Base-by-base conservation (phyloP, 2,797 vertebrate species). In the Channa striata region DNA sequence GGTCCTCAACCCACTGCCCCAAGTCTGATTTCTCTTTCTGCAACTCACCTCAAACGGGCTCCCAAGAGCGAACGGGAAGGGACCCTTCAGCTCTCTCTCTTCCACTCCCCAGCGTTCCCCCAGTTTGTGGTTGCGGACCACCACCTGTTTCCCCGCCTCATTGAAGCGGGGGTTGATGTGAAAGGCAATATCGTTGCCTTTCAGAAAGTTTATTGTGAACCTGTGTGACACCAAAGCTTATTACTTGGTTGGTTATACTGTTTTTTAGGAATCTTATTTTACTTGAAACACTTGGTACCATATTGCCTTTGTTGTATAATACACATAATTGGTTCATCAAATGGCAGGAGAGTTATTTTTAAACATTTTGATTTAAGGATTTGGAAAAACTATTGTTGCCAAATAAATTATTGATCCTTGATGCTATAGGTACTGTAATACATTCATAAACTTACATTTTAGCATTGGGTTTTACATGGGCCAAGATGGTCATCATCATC, bases 111-210 rank as follows among this genome's bases (percentile, higher is more conserved):
- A 95, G 67, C 70, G 88, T 3, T 94, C 92, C 0, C 92, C 94
- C 65, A 92, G 11, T 39, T 92, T 92, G 80, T 92, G 88, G 87
- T 95, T 95, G 23, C 94, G 91, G 58, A 95, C 92, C 52, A 95
- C 4, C 52, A 86, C 89, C 72, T 92, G 93, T 50, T 93, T 94
- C 4, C 91, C 93, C 0, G 74, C 87, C 17, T 95, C 94, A 1
- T 11, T 89, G 87, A 95, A 95, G 56, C 94, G 94, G 2, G 94
- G 91, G 89, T 95, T 95, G 78, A 95, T 90, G 78, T 95, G 94
- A 47, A 95, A 88, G 40, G 93, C 93, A 9, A 95, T 94, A 82
- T 95, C 93, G 13, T 92, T 93, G 44, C 94, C 94, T 69, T 89
- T 92, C 64, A 94, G 89, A 46, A 95, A 94, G 85, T 95, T 94